phyloP scores from a whole-genome alignment of 2,113 vertebrate genomes.

The Otolemur garnettii region DNA sequence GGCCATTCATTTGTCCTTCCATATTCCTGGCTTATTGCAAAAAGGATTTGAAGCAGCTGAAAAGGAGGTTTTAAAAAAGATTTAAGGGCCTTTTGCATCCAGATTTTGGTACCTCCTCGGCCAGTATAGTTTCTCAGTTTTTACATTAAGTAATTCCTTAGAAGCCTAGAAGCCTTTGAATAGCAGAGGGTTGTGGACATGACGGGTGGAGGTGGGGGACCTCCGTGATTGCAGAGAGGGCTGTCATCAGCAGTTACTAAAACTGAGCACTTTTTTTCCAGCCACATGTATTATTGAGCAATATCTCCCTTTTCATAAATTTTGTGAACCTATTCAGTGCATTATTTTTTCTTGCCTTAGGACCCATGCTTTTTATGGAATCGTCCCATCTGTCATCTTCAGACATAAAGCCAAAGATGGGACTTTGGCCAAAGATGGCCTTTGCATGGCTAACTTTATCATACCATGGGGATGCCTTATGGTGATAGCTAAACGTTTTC shows the following conservation, averaged over 20 bases:
- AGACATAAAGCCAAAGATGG: slow-evolving; percentile 35
- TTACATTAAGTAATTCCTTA: slow-evolving; percentile 48
- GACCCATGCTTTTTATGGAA: background rate
- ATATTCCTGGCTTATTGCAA: background rate
- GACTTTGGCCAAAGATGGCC: background rate
- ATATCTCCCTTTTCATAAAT: background rate
- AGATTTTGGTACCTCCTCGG: background rate
- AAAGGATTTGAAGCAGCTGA: slow-evolving; percentile 47
- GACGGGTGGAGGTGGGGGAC: rapidly evolving
- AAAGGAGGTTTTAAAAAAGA: background rate
- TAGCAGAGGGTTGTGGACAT: background rate
- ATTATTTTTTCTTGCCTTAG: background rate
- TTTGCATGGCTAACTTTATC: background rate
- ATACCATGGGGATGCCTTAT: background rate
- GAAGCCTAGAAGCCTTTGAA: background rate
- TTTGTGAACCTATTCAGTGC: background rate
- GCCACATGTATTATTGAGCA: background rate
- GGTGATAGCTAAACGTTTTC: background rate
- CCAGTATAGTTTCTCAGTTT: background rate
- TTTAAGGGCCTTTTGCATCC: background rate
- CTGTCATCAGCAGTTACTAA: background rate
- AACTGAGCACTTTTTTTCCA: background rate
- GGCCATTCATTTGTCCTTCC: background rate
- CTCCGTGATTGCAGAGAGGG: background rate
- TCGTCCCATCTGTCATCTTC: slow-evolving; percentile 17